phyloP scores from a whole-genome alignment of 2,113 vertebrate genomes.

The Triplophysa tibetana region DNA sequence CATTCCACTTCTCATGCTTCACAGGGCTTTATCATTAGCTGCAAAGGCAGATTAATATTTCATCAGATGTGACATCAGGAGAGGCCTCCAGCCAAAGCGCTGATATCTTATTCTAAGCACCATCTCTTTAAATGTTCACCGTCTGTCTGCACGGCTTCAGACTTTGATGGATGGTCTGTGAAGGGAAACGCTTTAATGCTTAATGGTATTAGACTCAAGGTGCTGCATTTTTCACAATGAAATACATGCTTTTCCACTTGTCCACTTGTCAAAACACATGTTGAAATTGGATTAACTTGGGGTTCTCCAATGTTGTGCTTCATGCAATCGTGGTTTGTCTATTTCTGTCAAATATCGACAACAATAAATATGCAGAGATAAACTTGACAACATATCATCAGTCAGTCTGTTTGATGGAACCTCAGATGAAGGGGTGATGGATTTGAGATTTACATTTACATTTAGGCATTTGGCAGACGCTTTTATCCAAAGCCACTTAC shows the following conservation, averaged over 20 bases:
- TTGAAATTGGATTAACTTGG: conserved; percentile 37
- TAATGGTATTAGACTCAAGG: conserved; percentile 14
- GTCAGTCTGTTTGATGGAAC: too few species aligned
- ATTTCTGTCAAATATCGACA: too few species aligned
- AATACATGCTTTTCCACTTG: not conserved
- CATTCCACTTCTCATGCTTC: conserved; percentile 62
- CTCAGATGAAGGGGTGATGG: too few species aligned
- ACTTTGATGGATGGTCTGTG: conserved; percentile 67
- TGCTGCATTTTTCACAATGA: conserved; percentile 31
- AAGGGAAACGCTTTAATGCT: conserved; percentile 53
- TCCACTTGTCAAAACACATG: conserved; percentile 1
- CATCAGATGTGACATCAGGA: conserved; percentile 65
- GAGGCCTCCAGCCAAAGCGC: conserved; percentile 59
- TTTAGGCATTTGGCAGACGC: too few species aligned
- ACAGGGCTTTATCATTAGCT: conserved; percentile 73
- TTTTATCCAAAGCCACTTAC: too few species aligned
- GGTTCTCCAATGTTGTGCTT: conserved; percentile 48
- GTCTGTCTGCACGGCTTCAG: conserved; percentile 61
- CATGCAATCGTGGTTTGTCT: conserved; percentile 56
- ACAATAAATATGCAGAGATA: too few species aligned
- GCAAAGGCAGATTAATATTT: conserved; percentile 72
- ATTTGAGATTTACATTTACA: too few species aligned
- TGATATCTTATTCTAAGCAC: conserved; percentile 63
- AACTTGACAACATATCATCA: too few species aligned
- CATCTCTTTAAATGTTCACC: conserved; percentile 41